phyloP scores from a whole-genome alignment of 2,113 vertebrate genomes.

The Bombycilla garrulus region DNA sequence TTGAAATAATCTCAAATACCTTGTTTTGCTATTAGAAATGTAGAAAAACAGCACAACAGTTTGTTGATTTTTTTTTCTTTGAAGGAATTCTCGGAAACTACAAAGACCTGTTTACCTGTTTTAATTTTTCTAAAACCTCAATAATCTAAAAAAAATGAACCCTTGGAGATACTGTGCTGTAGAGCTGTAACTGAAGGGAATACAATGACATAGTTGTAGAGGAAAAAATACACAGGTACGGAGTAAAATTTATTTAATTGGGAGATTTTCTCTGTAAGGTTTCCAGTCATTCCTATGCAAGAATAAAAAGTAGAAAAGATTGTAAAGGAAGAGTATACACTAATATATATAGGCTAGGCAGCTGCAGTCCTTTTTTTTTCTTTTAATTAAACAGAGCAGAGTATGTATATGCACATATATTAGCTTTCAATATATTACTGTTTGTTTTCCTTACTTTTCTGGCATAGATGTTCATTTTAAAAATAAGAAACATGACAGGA shows the following conservation, averaged over 20 bases:
- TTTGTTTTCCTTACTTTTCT: background rate
- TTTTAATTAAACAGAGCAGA: background rate
- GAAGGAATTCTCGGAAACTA: background rate
- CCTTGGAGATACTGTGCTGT: accelerated
- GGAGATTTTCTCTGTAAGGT: background rate
- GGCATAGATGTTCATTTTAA: background rate
- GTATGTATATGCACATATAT: background rate
- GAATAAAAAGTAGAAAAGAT: background rate
- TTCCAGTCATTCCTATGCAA: background rate
- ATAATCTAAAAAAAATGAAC: background rate
- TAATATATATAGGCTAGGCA: background rate
- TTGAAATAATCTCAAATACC: background rate
- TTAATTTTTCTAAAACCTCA: background rate
- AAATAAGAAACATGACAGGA: background rate
- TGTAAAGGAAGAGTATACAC: background rate
- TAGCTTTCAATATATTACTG: background rate
- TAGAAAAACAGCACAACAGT: background rate
- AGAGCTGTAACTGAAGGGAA: background rate
- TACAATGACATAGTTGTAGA: background rate
- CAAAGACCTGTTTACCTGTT: background rate
- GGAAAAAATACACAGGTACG: background rate
- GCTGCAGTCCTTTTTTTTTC: background rate
- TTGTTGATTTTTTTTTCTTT: background rate
- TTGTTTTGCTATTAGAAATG: background rate
- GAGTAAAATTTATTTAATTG: background rate